phyloP scores from a whole-genome alignment of 2,797 vertebrate species.

The Hipposideros larvatus region DNA sequence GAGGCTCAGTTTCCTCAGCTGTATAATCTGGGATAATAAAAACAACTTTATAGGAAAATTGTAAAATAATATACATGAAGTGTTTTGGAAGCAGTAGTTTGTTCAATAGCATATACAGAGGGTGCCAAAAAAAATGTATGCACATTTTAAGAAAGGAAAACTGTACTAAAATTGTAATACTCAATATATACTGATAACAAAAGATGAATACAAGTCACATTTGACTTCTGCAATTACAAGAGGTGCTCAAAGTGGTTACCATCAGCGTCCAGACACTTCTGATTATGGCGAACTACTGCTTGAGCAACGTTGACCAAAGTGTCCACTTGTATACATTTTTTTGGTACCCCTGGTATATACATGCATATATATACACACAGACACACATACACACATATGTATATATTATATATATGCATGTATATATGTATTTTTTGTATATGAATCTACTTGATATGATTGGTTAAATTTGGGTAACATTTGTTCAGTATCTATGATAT shows the following conservation, averaged over 20 bases:
- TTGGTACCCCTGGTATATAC: too few species aligned
- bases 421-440: background rate
- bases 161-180: too few species aligned
- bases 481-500: background rate
- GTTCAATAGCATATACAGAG: background rate
- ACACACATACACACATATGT: background rate
- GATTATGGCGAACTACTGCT: too few species aligned
- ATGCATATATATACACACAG: background rate
- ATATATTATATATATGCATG: background rate
- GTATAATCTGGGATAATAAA: constrained; percentile 17
- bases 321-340: too few species aligned
- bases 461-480: background rate
- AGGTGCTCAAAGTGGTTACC: too few species aligned
- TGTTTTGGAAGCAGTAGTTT: constrained; percentile 31
- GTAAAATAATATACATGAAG: constrained; percentile 10
- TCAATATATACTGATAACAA: too few species aligned
- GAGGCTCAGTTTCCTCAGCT: constrained; percentile 48
- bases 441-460: background rate
- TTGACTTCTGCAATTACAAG: too few species aligned
- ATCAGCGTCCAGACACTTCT: too few species aligned
- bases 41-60: constrained; percentile 48
- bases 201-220: too few species aligned
- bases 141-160: too few species aligned
- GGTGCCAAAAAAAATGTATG: too few species aligned
- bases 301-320: too few species aligned